A percentile compares a stretch with the other conserved stretches of the same genome.
phyloP scores from a whole-genome alignment of 1,140 invertebrate genomes.

The Eriosoma lanigerum region DNA sequence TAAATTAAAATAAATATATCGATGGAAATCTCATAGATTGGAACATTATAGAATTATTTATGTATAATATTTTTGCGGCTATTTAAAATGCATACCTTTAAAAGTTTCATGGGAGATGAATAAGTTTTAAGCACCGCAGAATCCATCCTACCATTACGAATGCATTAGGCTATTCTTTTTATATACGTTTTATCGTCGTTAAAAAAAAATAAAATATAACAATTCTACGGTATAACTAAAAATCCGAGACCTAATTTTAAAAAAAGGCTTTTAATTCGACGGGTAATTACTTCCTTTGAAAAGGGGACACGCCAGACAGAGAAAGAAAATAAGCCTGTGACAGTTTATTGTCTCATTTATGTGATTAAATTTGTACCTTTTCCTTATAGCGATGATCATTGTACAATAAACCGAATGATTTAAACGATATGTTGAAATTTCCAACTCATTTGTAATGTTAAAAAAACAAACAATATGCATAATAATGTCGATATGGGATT shows the following conservation, averaged over 20 bases:
- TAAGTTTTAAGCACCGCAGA: background rate
- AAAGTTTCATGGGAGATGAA: background rate
- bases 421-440: background rate
- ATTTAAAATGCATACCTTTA: background rate
- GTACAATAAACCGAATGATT: constrained; percentile 7
- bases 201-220: background rate
- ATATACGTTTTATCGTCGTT: too few relatives aligned
- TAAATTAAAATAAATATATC: too few relatives aligned
- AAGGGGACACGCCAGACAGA: background rate
- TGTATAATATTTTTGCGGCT: background rate
- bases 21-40: too few relatives aligned
- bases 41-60: background rate
- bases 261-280: constrained; percentile 26
- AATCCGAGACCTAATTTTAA: background rate
- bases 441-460: background rate
- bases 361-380: constrained; percentile 10
- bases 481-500: background rate
- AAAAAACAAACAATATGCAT: background rate
- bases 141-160: constrained; percentile 2
- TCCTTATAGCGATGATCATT: background rate
- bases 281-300: constrained; percentile 26
- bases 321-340: background rate
- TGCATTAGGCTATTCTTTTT: constrained; percentile 24
- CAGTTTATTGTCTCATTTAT: constrained; percentile 39
- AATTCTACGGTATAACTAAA: constrained; percentile 17